Evolutionary conservation across 2,888 invertebrate genomes (phyloP), one percentile per base, ranked within the genome.

Genomic region (Chironomus tentans): DNA sequence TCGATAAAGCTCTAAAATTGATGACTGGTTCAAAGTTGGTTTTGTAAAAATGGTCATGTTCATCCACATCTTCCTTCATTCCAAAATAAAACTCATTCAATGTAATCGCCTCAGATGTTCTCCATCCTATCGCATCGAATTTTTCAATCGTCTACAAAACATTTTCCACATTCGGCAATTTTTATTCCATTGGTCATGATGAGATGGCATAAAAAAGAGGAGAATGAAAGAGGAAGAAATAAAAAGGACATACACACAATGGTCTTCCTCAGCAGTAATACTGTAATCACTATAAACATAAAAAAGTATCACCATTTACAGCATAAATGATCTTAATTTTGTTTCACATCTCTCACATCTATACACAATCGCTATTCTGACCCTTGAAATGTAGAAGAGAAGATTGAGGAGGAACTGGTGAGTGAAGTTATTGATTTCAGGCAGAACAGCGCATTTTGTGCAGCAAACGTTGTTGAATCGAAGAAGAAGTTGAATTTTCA

Each of bases 231-330:
- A 56, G 56, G 56, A 56, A 56, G 56, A 56, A 15, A 18, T n/a
- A 15, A n/a, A 28, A 38, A 38, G 38, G 38, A 38, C 38, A 38
- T 38, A 38, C 38, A 38, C 38, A 38, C 38, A 38, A 38, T 38
- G 38, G 38, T 38, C 38, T 38, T 38, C 38, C 38, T 38, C 38
- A 38, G 38, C 38, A 38, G 38, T 38, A 24, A 24, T 24, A 21
- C 65, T 18, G 74, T 74, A 65, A 74, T 74, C 65, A 74, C 74
- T n/a, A 74, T 74, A 46, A 74, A 47, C 65, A 68, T 74, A 28
- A 74, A 61, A 68, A 22, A 62, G 74, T 68, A 74, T 74, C 74
- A 24, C 74, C 74, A 74, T 74, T 74, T 68, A 68, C 74, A 48
- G 38, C 68, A 62, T 38, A 68, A 71, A 74, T 74, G 21, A 46